Percentiles rank a stretch among this genome's conserved stretches.
These are phyloP conservation scores for Ennomos erosarius DNA, from an alignment of 2,888 invertebrate genomes.

Conservation along the genomic window DNA sequence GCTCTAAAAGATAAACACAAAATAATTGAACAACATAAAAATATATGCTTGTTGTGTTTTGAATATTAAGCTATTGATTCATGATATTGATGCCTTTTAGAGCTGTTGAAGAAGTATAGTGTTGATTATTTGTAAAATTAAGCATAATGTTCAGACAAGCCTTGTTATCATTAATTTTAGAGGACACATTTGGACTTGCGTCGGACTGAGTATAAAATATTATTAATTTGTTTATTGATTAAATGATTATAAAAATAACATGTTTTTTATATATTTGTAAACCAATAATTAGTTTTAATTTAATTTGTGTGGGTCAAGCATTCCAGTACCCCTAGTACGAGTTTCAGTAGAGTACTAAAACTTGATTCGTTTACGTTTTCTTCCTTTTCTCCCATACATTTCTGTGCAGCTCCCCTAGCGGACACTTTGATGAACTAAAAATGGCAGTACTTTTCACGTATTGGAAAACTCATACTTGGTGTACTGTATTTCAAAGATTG, in stretches of 20 bases:
- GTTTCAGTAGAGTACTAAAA: no score
- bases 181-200: conserved; percentile 67
- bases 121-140: conserved; percentile 46
- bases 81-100: conserved; percentile 26
- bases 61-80: background rate
- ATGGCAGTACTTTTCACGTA: no score
- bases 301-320: no score
- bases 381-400: no score
- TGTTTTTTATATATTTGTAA: conserved; percentile 23
- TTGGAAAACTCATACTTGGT: no score
- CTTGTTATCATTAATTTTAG: conserved; percentile 67
- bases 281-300: no score
- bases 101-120: conserved; percentile 25
- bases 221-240: conserved; percentile 77
- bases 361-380: no score
- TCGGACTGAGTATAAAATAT: conserved; percentile 82
- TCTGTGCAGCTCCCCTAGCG: no score
- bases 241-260: conserved; percentile 57
- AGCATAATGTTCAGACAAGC: conserved; percentile 62
- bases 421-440: no score
- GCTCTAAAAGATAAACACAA: background rate
- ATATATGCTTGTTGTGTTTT: background rate
- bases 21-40: background rate
- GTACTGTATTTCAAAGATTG: no score
- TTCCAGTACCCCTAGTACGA: no score